A percentile compares a stretch with the other conserved stretches of the same genome.
phyloP scores from a whole-genome alignment of 2,797 vertebrate genomes.

The Anableps anableps region DNA sequence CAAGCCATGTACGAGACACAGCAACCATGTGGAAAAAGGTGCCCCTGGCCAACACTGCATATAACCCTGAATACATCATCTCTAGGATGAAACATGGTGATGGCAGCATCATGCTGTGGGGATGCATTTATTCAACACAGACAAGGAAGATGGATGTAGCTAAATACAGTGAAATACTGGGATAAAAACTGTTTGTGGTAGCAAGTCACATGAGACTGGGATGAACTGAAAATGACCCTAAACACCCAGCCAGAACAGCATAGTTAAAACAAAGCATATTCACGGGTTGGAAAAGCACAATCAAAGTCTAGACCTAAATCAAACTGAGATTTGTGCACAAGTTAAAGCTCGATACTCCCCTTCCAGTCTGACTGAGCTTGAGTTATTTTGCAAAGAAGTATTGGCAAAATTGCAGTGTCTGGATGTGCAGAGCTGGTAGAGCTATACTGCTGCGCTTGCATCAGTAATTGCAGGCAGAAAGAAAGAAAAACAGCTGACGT shows the following conservation, averaged over 20 bases:
- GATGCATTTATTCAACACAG: background rate
- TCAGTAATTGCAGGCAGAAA: background rate
- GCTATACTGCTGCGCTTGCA: too few relatives aligned
- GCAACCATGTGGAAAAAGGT: background rate
- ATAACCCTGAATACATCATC: background rate
- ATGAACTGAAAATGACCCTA: background rate
- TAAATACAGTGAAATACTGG: background rate
- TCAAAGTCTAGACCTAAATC: background rate
- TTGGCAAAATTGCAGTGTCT: background rate
- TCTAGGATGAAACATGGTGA: background rate
- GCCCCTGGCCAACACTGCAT: too few relatives aligned
- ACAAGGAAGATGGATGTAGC: background rate
- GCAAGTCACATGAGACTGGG: background rate
- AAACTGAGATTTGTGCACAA: background rate
- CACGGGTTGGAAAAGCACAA: background rate
- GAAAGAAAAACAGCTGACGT: background rate
- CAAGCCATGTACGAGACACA: background rate
- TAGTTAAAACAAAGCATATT: background rate
- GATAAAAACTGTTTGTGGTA: background rate
- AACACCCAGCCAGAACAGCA: background rate
- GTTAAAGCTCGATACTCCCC: background rate
- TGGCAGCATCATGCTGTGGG: background rate
- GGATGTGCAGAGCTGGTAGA: background rate
- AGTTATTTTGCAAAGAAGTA: background rate
- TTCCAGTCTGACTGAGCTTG: background rate